Evolutionary conservation across 35 echinoderm and acorn worm species (phyloP), one percentile per base, ranked within the genome.

Genomic region (Patiria miniata): DNA sequence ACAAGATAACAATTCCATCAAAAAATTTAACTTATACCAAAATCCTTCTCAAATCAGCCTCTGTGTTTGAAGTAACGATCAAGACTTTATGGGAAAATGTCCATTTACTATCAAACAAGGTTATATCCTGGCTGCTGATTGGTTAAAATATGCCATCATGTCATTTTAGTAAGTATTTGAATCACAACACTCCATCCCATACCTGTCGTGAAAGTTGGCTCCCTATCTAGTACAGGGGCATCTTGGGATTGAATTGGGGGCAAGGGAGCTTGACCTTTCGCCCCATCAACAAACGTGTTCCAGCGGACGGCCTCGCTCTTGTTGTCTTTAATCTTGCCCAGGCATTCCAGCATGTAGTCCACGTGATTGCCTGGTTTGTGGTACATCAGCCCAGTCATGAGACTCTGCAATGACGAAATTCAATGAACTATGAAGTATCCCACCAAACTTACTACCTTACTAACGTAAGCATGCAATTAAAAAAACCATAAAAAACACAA

Each of bases 351-450:
- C 80, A 97, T 83, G 52, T 93, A 97, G 1, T 83, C 85, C 0
- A 97, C 82, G 83, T 93, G 95, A 61, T 97, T 61, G 18, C 91
- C 95, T 39, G 95, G 95, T 54, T 93, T 97, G 82, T 93, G 42
- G 83, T 97, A 97, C 95, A 97, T 94, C 86, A 97, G 77, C 29
- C 95, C 95, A 36, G 95, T 97, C 95, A 97, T 97, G 2, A 97
- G 61, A 80, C 95, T 97, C 95, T 97, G 81, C 15, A 39, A 81
- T 2, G 0, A 51, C 1, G 39, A 80, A 39, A 15, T 36, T 29
- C 21, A 17, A 47, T 12, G 42, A 47, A 4, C 65, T 73, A 73
- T 30, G 23, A 37, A 26, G 8, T 16, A 4, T 37, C 4, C 23
- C 23, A 26, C 23, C 8, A 26, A 28, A 32, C 30, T 8, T 29